Evolutionary conservation across 2,797 vertebrate genomes (phyloP).

Genomic region (Harpagifer antarcticus): DNA sequence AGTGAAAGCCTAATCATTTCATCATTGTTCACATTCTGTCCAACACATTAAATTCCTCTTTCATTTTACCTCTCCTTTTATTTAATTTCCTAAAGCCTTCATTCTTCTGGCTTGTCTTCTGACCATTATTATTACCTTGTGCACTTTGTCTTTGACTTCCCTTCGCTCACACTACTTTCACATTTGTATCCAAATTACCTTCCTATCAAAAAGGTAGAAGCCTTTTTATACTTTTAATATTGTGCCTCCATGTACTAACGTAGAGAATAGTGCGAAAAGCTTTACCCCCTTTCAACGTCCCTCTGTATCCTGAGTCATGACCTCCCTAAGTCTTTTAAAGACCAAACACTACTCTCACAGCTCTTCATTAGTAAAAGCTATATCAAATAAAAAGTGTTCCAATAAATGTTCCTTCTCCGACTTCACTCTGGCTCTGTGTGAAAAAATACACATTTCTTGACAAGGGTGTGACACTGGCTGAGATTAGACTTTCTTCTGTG

Average conservation of each 20-base stretch:
- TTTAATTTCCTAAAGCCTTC: constrained; percentile 56
- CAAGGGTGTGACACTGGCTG: constrained; percentile 41
- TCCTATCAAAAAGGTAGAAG: constrained; percentile 65
- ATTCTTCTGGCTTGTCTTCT: constrained; percentile 43
- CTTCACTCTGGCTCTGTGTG: constrained; percentile 10
- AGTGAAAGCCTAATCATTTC: constrained; percentile 67
- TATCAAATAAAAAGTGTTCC: constrained; percentile 9
- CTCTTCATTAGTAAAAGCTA: constrained; percentile 4
- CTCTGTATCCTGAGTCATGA: neutral
- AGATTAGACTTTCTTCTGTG: constrained; percentile 55
- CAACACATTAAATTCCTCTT: constrained; percentile 61
- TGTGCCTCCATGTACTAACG: neutral
- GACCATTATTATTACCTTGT: constrained; percentile 37
- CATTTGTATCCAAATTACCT: constrained; percentile 57
- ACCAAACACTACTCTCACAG: neutral
- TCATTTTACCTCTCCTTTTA: constrained; percentile 63
- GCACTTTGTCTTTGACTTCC: constrained; percentile 35
- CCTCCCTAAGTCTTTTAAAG: neutral
- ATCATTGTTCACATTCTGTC: constrained; percentile 69
- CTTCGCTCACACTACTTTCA: constrained; percentile 36
- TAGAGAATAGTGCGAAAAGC: constrained; percentile 37
- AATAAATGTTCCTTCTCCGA: constrained; percentile 15
- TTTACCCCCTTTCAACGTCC: constrained; percentile 4
- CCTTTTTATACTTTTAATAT: constrained; percentile 41
- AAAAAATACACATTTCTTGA: constrained; percentile 25